These are phyloP conservation scores for Burhinus bistriatus DNA, from an alignment of 2,113 vertebrate species.

Conservation along the genomic window DNA sequence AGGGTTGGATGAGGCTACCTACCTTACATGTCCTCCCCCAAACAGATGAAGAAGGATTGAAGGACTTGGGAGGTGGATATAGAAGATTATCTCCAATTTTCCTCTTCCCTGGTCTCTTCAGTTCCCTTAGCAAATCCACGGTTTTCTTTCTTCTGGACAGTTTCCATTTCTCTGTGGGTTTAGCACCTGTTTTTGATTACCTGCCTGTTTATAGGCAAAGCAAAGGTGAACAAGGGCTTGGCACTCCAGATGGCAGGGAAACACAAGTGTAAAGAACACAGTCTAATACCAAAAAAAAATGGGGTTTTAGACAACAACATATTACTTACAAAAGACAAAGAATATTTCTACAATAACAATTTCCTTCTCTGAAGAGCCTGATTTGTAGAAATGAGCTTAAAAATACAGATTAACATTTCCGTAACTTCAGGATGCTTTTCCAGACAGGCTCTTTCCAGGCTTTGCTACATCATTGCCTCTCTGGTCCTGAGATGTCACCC, in stretches of 20 bases:
- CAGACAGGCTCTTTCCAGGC: not conserved
- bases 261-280: not conserved
- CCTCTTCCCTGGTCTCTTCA: not conserved
- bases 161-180: not conserved
- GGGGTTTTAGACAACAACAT: not conserved
- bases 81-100: not conserved
- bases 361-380: not conserved
- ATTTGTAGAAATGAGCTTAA: not conserved
- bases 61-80: not conserved
- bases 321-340: not conserved
- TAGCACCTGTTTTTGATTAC: not conserved
- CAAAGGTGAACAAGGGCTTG: not conserved
- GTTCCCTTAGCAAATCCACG: not conserved
- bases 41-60: not conserved
- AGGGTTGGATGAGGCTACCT: not conserved
- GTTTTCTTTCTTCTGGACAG: not conserved
- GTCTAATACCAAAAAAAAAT: not conserved
- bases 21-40: not conserved
- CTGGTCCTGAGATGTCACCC: not conserved
- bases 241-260: not conserved
- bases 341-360: not conserved
- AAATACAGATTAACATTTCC: not conserved
- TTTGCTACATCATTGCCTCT: not conserved
- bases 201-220: not conserved
- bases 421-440: not conserved